Evolutionary conservation across 2,797 vertebrate genomes (phyloP).

Genomic region (Sarcoramphus papa): DNA sequence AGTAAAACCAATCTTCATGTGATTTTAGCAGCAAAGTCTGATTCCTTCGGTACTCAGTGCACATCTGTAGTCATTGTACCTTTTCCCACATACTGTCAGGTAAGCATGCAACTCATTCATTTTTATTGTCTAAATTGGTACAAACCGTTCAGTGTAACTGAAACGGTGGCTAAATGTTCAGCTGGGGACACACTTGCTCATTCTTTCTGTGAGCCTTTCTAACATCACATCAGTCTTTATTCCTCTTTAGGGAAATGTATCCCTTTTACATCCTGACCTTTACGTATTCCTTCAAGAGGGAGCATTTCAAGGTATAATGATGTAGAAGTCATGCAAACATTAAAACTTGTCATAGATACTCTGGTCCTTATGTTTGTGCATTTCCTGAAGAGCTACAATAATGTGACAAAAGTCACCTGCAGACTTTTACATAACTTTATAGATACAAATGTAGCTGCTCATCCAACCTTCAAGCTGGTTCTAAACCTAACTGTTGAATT

Average conservation of each 20-base stretch:
- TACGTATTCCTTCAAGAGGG: neutral
- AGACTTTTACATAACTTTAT: neutral
- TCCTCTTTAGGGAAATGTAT: neutral
- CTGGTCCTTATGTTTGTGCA: neutral
- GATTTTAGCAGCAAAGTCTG: neutral
- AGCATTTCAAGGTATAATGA: neutral
- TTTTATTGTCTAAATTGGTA: neutral
- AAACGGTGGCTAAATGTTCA: neutral
- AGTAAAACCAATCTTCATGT: neutral
- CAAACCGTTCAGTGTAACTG: neutral
- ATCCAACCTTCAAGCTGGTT: neutral
- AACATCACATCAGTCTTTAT: neutral
- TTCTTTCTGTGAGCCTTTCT: neutral
- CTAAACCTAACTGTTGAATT: neutral
- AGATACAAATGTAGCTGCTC: neutral
- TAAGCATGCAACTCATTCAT: neutral
- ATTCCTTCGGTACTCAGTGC: neutral
- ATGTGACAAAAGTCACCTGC: neutral
- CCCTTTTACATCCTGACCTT: constrained; percentile 22
- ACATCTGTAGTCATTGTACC: neutral
- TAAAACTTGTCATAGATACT: neutral
- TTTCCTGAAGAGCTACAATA: neutral
- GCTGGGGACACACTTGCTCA: neutral
- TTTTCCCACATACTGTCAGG: neutral
- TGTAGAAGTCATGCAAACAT: neutral